Base-by-base conservation (phyloP, 1,140 invertebrate species). In the Drosophila teissieri region DNA sequence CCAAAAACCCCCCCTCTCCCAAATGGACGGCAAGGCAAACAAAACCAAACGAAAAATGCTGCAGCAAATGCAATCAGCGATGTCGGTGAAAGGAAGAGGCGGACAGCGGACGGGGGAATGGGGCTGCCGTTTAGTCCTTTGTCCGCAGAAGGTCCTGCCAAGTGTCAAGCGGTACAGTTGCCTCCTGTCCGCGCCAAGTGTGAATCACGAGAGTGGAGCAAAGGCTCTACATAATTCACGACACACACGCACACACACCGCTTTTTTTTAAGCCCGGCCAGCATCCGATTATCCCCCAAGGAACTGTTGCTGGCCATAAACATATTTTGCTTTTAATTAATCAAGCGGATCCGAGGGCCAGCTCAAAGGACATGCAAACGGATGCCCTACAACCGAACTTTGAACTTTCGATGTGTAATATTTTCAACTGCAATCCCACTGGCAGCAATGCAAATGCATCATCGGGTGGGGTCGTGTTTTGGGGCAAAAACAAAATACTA, bases 301-400 rank as follows among this genome's bases (percentile, higher is more conserved):
- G 83, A 76, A 67, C 51, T 70, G 67, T 36, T 68, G 64, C 49
- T 14, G 58, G 63, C 62, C 56, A 79, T 89, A 86, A 86, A 77
- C 79, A 89, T 83, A 88, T 88, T 86, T 83, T 58, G 70, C 70
- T 76, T 88, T 86, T 88, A 86, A 88, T 86, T 86, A 86, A 86
- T 86, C 79, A 83, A 86, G 75, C 78, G 61, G 79, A 80, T 55
- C 61, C 58, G 67, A 58, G 57, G 58, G 69, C 44, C 51, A 55
- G 75, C 75, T 78, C 78, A 86, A 86, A 82, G 79, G 73, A 82
- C 73, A 67, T 46, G 56, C 58, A 46, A 70, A 64, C 78, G 78
- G 73, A 78, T 81, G 78, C 60, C 78, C 78, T 67, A 76, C 60
- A 76, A 77, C 60, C 79, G 78, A 80, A 81, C 79, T 88, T 83